Base-by-base conservation (phyloP, 2,888 invertebrate genomes). In the Spisula subtruncata region DNA sequence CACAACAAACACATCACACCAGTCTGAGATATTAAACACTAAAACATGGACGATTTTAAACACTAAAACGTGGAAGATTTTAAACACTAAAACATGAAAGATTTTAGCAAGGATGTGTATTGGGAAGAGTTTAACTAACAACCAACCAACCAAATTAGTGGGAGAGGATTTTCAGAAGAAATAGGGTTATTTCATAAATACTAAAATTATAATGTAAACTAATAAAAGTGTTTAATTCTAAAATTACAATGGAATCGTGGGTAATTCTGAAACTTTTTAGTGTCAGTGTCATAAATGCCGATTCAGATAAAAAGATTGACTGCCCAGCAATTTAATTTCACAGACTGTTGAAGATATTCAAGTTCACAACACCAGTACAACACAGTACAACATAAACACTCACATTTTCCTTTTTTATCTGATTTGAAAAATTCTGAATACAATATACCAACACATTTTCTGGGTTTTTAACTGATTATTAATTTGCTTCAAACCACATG, bases 301-400 rank as follows among this genome's bases (percentile, higher is more conserved):
- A 66, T 20, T 6, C 1, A n/a, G n/a, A 18, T 60, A 25, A 51
- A 66, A 25, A n/a, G n/a, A 10, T 66, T 25, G 25, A 66, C 25
- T 25, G 25, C 25, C 16, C 16, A 14, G 16, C 14, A 0, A 18
- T 75, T 75, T 75, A 75, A 75, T 75, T 14, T 75, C 29, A 75
- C 75, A 75, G 75, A 75, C 75, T 75, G 71, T 32, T 71, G 32
- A 75, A 75, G 16, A 75, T 4, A 75, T 0, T 35, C 75, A 75
- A 32, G 16, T 75, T 35, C 16, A 75, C 75, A 75, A 75, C 75
- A 75, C 16, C 75, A 35, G 32, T 75, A 75, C 75, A 66, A 75
- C 75, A 60, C 60, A 60, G n/a, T 25, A 60, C n/a, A 71, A 71
- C 14, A 35, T 32, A 35, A 1, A 75, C 32, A 75, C 35, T 75